Evolutionary conservation across 2,888 invertebrate genomes (phyloP), one percentile per base, ranked within the genome.

Genomic region (Pilophorus perplexus): DNA sequence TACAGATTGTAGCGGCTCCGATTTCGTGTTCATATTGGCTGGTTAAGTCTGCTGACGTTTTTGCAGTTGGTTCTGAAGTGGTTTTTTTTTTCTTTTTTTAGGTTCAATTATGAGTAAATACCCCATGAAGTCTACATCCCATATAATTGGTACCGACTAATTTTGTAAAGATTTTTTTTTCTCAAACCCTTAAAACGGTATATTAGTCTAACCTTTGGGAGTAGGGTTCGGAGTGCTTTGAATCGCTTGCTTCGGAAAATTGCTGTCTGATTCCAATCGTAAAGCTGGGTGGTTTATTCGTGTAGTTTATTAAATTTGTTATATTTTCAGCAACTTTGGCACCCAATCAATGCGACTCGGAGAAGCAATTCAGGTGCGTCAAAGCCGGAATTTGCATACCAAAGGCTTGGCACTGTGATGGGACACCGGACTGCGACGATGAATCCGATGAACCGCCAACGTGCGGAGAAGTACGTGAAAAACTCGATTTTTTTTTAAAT

Each of bases 391-490:
- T 93, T 72, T 97, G 96, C 75, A 93, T 97, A 68, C 96, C 96
- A 0, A 85, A 85, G 74, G 85, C 88, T 3, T 96, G 96, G 96
- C 88, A 91, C 74, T 96, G 97, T 74, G 96, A 97, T 76, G 93
- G 93, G 71, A 90, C 89, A 1, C 83, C 88, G 0, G 93, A 93
- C 78, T 97, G 96, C 77, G 88, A 89, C 72, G 96, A 97, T 77
- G 84, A 87, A 71, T 92, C 91, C 0, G 97, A 97, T 78, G 97
- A 97, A 78, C 90, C 85, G 8, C 81, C 86, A 12, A 81, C 87
- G 22, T 94, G 94, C 77, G 89, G 91, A 67, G 71, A 75, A 72
- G 76, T 59, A 42, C 1, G 59, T 59, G n/a, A n/a, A n/a, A n/a
- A n/a, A n/a, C n/a, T n/a, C n/a, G n/a, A n/a, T n/a, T n/a, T n/a